phyloP scores from a whole-genome alignment of 2,113 vertebrate genomes.

The Protomyctophum bolini region DNA sequence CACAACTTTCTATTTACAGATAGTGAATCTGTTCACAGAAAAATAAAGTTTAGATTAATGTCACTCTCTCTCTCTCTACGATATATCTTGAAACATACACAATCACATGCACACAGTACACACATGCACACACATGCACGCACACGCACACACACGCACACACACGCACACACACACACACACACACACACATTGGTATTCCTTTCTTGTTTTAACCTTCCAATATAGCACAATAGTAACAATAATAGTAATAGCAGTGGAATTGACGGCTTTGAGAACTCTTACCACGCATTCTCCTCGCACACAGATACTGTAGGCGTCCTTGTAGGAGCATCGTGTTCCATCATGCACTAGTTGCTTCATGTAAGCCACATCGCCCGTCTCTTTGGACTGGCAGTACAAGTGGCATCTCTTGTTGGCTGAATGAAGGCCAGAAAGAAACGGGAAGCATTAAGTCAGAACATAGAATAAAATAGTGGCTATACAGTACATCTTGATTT shows the following conservation, averaged over 20 bases:
- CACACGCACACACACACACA: no score
- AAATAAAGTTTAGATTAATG: no score
- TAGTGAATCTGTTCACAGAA: not conserved
- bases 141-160: no score
- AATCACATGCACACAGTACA: no score
- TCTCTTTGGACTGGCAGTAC: conserved; percentile 94
- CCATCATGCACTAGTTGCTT: conserved; percentile 94
- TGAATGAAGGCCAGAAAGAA: conserved; percentile 54
- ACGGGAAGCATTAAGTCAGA: not conserved
- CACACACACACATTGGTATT: no score
- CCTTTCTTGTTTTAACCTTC: no score
- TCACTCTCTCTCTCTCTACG: no score
- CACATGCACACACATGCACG: no score
- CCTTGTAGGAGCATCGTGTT: conserved; percentile 94
- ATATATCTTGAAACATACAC: no score
- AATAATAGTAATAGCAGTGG: no score
- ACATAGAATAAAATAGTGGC: not conserved
- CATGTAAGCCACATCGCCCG: conserved; percentile 87
- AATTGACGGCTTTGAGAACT: conserved; percentile 8
- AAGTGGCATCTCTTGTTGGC: conserved; percentile 92
- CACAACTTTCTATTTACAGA: not conserved
- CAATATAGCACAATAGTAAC: not conserved
- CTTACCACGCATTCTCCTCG: conserved; percentile 97
- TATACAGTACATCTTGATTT: no score
- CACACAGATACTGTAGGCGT: conserved; percentile 93